phyloP scores from a whole-genome alignment of 2,113 vertebrate genomes.

The Psammodynastes pulverulentus region DNA sequence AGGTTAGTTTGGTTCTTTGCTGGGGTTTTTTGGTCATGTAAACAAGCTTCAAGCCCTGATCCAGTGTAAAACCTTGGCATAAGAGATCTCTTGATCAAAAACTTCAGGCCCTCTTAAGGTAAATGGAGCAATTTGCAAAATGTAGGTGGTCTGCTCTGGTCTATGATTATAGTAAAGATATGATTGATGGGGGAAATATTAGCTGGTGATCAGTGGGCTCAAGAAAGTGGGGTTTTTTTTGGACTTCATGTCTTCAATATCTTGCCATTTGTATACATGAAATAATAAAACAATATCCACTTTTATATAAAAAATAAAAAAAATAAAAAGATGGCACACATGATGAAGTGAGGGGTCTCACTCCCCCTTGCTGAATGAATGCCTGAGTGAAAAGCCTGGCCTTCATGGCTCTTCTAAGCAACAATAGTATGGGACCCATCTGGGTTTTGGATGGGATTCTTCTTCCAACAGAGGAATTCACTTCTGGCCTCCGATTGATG shows the following conservation, averaged over 20 bases:
- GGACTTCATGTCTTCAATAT: neutral
- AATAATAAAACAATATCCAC: neutral
- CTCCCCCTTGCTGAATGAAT: neutral
- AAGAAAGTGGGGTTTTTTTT: neutral
- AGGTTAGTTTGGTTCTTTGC: neutral
- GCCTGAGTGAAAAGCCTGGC: neutral
- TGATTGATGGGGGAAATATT: neutral
- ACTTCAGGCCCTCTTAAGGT: too few relatives aligned
- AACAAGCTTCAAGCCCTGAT: neutral
- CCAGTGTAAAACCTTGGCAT: neutral
- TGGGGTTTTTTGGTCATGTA: neutral
- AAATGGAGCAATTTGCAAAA: neutral
- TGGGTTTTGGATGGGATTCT: neutral
- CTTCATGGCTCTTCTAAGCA: neutral
- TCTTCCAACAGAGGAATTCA: neutral
- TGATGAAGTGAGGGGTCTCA: neutral
- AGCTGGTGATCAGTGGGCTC: neutral
- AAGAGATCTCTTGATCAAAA: neutral
- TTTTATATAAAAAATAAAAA: neutral
- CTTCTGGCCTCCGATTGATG: neutral
- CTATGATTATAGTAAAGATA: neutral
- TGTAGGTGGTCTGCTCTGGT: neutral
- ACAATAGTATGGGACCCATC: neutral
- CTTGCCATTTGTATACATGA: constrained; percentile 24
- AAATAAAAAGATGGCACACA: neutral